Base-by-base conservation (phyloP, 2,113 vertebrate genomes). In the Nyctibius bracteatus region DNA sequence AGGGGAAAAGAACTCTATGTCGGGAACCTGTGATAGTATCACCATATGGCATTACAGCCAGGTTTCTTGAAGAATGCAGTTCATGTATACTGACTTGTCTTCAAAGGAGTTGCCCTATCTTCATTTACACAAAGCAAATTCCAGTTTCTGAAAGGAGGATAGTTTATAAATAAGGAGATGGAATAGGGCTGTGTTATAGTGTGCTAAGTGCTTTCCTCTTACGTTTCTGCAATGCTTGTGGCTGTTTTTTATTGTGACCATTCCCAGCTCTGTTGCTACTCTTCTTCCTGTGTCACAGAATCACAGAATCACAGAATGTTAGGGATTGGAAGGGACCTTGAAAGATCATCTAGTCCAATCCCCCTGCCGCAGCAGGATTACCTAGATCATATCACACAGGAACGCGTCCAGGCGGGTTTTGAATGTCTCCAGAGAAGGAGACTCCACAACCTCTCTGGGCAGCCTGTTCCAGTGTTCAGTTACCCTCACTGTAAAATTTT, bases 211-310 rank as follows among this genome's bases (percentile, higher is more conserved):
- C 20, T 75, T 73, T 81, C 19, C 6, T 59, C 33, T 65, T n/a
- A 8, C 0, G 2, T 35, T 77, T 51, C 8, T 0, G 2, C 20
- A 44, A 24, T 57, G 35, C 33, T 46, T 57, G 14, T 47, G 17
- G 30, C 21, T 28, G 9, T 1, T 66, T 72, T 72, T 81, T 25
- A 7, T 63, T 87, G 27, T 72, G 54, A 22, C 49, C 11, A 3
- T 58, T 79, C 39, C 20, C 19, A 37, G 14, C 28, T 49, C n/a
- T 73, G 1, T 63, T 80, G 58, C 39, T 83, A 39, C 49, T 68
- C 17, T 52, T 66, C 44, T 49, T 7, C 11, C 28, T 71, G 33
- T 52, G 22, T n/a, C n/a, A n/a, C n/a, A n/a, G n/a, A n/a, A n/a
- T n/a, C n/a, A n/a, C n/a, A n/a, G n/a, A n/a, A n/a, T n/a, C n/a